phyloP scores from a whole-genome alignment of 2,888 invertebrate species.

The Hartigia nigra region DNA sequence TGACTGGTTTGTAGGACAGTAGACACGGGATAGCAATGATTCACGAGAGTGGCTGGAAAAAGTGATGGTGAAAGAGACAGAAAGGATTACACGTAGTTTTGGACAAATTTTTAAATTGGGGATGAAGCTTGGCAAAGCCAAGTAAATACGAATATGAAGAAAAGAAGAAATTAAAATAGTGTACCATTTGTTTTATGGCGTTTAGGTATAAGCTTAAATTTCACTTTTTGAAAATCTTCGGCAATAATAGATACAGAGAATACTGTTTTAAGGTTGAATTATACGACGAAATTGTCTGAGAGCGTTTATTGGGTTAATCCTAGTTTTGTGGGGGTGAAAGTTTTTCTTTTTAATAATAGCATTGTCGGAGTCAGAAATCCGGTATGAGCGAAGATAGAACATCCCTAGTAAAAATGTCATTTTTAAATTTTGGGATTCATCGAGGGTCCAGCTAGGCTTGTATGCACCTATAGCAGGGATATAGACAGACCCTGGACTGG shows the following conservation, averaged over 20 bases:
- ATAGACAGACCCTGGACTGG: neutral
- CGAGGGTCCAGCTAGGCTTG: neutral
- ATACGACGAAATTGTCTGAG: neutral
- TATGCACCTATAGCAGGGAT: neutral
- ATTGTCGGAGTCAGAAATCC: neutral
- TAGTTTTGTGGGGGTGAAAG: neutral
- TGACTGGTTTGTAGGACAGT: neutral
- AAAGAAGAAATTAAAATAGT: neutral
- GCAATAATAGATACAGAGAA: neutral
- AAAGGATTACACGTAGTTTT: neutral
- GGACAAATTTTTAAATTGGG: neutral
- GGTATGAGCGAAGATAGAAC: neutral
- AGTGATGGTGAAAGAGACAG: neutral
- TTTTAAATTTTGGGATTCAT: neutral
- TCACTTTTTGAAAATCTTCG: neutral
- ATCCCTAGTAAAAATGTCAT: neutral
- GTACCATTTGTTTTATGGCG: neutral
- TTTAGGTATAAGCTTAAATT: neutral
- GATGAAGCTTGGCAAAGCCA: neutral
- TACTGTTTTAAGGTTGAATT: neutral
- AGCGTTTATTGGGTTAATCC: neutral
- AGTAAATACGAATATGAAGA: neutral
- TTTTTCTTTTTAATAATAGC: neutral
- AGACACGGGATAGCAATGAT: neutral
- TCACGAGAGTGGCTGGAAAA: neutral